Conservation (phyloP, 1,140 invertebrate species). For the Trissolcus basalis region DNA sequence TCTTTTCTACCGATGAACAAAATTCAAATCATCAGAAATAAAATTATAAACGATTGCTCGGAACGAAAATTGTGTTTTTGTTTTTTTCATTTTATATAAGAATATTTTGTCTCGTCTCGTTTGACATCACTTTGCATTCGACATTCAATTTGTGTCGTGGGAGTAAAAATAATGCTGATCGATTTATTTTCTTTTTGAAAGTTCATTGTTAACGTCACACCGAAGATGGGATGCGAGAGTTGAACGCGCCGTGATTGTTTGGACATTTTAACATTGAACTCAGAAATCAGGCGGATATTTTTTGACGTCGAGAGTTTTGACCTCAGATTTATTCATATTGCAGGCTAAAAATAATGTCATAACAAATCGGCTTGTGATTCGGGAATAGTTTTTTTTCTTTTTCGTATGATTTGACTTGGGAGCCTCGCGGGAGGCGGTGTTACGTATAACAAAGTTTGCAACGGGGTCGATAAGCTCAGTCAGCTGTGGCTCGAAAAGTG, state of each 20-base stretch:
- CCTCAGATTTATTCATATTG: slow-evolving; percentile 25
- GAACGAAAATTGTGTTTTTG: too few relatives aligned
- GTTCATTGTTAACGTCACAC: too few relatives aligned
- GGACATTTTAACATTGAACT: slow-evolving; percentile 25
- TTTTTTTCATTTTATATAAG: too few relatives aligned
- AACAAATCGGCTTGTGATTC: slow-evolving; percentile 10
- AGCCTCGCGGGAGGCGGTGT: slow-evolving; percentile 13
- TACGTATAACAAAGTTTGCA: slow-evolving; percentile 32
- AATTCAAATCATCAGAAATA: too few relatives aligned
- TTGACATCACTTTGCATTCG: too few relatives aligned
- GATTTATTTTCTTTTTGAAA: too few relatives aligned
- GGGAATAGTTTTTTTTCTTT: slow-evolving; percentile 2
- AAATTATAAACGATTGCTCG: too few relatives aligned
- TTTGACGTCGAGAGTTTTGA: slow-evolving; percentile 23
- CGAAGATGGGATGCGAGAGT: background rate
- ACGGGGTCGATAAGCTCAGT: slow-evolving; percentile 22
- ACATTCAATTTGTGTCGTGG: too few relatives aligned
- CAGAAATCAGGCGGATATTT: slow-evolving; percentile 14
- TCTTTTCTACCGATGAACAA: too few relatives aligned
- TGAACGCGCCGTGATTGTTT: slow-evolving; percentile 19
- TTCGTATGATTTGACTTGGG: slow-evolving; percentile 4
- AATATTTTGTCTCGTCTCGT: too few relatives aligned
- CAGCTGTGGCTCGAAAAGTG: slow-evolving; percentile 5
- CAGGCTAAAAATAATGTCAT: slow-evolving; percentile 25
- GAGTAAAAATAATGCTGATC: too few relatives aligned